Base-by-base conservation (phyloP, 2,113 vertebrate species). In the Otis tarda region DNA sequence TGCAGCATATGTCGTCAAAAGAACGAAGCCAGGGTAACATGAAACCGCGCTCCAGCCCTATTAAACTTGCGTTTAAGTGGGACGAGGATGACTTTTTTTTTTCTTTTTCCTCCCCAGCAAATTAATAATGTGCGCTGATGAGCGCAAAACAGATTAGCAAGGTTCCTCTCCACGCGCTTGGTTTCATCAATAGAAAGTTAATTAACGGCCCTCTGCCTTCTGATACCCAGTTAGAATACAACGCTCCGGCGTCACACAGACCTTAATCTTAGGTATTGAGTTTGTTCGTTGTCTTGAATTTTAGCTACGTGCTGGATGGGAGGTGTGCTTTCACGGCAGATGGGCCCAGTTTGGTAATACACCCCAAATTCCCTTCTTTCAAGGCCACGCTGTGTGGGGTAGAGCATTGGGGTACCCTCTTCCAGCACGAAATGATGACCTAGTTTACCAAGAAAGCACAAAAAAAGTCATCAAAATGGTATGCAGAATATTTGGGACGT, bases 81-180 rank as follows among this genome's bases (percentile, higher is more conserved):
- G 83, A 82, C 87, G 89, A 94, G 57, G 87, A 87, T 25, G 65
- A 64, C 69, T 68, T 30, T 55, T 55, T 55, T 57, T 56, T 17
- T 81, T 67, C 43, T 47, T 30, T 3, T 9, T 9, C 6, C 5
- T 8, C 33, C 20, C 69, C 70, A 74, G 67, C 94, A 96, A 96
- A 95, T 96, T 94, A 96, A 96, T 96, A 89, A 94, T 89, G 83
- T 69, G 92, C 47, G 59, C 91, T 94, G 94, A 95, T 97, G 89
- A 97, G 87, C 74, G 57, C 87, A 64, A 84, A 93, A 75, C 89
- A 96, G 96, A 96, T 94, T 94, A 94, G 89, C 41, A 21, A 93
- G 92, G 94, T 91, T 96, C 87, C 47, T 95, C 87, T 95, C 95
- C 53, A 4, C 52, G 75, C 0, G 59, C 83, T 94, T 94, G 93